Percentiles rank a stretch among this genome's conserved stretches.
These are phyloP conservation scores for Sarcophaga subvicina DNA, from an alignment of 2,888 invertebrate species.

Conservation along the genomic window DNA sequence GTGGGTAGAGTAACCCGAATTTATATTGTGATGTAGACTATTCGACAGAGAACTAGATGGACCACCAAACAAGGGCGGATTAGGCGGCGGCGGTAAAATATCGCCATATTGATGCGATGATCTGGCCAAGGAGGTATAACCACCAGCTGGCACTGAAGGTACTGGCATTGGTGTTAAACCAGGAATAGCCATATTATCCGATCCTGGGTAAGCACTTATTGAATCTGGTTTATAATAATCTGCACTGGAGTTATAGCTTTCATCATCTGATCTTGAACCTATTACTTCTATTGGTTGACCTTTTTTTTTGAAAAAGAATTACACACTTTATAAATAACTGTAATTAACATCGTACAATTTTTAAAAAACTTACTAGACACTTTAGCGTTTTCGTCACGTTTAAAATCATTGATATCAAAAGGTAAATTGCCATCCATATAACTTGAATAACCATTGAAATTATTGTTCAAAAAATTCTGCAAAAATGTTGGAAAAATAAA, in stretches of 20 bases:
- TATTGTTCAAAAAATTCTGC: conserved; percentile 78
- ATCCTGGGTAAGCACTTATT: conserved; percentile 73
- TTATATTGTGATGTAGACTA: conserved; percentile 58
- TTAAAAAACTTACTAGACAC: conserved; percentile 64
- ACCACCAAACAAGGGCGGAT: conserved; percentile 69
- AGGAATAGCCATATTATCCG: conserved; percentile 70
- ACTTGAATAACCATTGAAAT: conserved; percentile 84
- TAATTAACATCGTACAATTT: not conserved
- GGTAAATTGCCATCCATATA: conserved; percentile 86
- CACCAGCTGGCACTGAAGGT: conserved; percentile 75
- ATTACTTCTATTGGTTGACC: conserved; percentile 85
- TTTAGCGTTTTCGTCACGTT: conserved; percentile 75
- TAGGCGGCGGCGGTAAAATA: conserved; percentile 69
- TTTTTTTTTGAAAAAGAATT: conserved; percentile 70
- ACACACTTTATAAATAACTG: not conserved
- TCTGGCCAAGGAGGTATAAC: conserved; percentile 74
- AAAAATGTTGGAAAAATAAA: conserved; percentile 18
- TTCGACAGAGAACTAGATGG: conserved; percentile 59
- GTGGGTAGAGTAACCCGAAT: conserved; percentile 54
- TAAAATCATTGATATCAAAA: conserved; percentile 83
- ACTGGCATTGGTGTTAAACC: conserved; percentile 73
- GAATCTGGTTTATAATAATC: conserved; percentile 83
- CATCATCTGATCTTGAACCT: conserved; percentile 83
- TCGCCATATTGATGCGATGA: conserved; percentile 72
- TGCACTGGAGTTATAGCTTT: conserved; percentile 81